These are phyloP conservation scores for Phoxinus dragarum DNA, from an alignment of 2,797 vertebrate genomes.

Conservation along the genomic window DNA sequence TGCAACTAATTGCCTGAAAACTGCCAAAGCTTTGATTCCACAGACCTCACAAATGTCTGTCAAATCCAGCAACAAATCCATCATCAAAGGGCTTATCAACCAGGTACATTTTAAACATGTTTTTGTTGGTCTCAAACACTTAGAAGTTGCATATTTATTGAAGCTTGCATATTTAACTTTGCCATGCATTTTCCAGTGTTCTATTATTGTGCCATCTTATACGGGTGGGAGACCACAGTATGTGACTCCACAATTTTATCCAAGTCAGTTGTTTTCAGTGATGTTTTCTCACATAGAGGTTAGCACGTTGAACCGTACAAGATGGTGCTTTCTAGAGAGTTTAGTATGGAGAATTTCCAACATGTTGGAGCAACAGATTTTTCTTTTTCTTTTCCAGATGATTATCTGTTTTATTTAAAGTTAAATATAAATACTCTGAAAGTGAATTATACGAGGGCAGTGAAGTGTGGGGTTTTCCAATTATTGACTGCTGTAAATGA, in stretches of 20 bases:
- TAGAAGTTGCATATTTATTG: not conserved
- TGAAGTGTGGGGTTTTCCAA: conserved; percentile 54
- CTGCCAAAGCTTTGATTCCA: not conserved
- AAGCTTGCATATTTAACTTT: not conserved
- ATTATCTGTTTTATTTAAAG: conserved; percentile 40
- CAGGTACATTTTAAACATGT: not conserved
- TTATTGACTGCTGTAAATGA: conserved; percentile 58
- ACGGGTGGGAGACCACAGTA: too few species aligned
- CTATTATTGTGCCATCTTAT: conserved; percentile 5
- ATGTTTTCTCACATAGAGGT: not conserved
- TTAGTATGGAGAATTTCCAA: not conserved
- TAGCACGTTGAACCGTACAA: not conserved
- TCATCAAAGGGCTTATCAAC: not conserved
- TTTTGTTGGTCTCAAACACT: not conserved
- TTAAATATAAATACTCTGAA: conserved; percentile 53
- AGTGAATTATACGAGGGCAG: conserved; percentile 53
- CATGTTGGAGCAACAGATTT: not conserved
- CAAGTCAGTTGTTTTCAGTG: conserved; percentile 2
- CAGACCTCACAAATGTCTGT: not conserved
- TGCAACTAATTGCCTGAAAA: conserved; percentile 6
- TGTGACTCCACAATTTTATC: not conserved
- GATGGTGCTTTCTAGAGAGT: not conserved
- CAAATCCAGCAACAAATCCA: not conserved
- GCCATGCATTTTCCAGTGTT: not conserved
- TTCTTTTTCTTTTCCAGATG: not conserved